These are phyloP conservation scores for Masnerella sp. DNA, from an alignment of 2,888 invertebrate genomes.

Conservation along the genomic window DNA sequence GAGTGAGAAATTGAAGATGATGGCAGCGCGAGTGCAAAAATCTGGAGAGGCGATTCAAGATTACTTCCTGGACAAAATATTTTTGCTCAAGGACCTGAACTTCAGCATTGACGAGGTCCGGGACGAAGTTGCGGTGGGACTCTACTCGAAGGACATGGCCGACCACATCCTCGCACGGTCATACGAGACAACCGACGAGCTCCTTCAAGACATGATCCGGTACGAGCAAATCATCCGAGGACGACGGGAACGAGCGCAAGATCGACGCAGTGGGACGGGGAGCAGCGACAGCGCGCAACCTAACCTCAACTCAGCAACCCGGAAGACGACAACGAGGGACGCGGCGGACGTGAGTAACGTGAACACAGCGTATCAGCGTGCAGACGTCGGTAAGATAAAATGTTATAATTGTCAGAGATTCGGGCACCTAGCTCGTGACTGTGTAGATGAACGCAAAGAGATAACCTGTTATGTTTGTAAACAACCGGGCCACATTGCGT, in stretches of 20 bases:
- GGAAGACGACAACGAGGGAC: not conserved
- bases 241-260: not conserved
- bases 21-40: slow-evolving; percentile 23
- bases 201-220: slow-evolving; percentile 24
- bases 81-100: slow-evolving; percentile 15
- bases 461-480: slow-evolving; percentile 4
- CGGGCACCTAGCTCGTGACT: slow-evolving; percentile 11
- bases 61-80: slow-evolving; percentile 34
- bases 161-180: not conserved
- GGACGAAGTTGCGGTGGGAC: slow-evolving; percentile 23
- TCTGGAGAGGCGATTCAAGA: slow-evolving; percentile 20
- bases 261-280: not conserved
- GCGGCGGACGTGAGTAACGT: too few relatives aligned
- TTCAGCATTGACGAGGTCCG: slow-evolving; percentile 8
- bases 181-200: slow-evolving; percentile 6
- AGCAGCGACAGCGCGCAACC: not conserved
- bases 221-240: too few relatives aligned
- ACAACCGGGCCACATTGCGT: slow-evolving; percentile 17
- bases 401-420: slow-evolving; percentile 16
- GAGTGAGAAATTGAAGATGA: slow-evolving; percentile 17
- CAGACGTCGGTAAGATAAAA: not conserved
- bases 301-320: not conserved
- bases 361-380: not conserved
- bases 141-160: slow-evolving; percentile 5
- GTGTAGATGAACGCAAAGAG: not conserved